A percentile compares a stretch with the other conserved stretches of the same genome.
Conservation (phyloP, 30 jellyfish, hydroid and myxozoan genomes). For the Hydra vulgaris region DNA sequence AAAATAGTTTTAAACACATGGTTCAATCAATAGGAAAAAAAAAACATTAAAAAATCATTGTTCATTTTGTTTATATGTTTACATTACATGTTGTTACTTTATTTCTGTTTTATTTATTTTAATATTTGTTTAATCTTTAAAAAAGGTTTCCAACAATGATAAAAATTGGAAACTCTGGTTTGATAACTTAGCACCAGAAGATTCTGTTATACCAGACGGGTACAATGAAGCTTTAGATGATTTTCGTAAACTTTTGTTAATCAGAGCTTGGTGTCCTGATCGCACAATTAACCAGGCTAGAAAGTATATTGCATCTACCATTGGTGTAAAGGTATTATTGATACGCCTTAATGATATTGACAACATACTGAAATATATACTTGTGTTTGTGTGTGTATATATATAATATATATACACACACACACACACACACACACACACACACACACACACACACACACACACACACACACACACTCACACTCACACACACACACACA, state of each 20-base stretch:
- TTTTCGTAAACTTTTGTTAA: constrained; percentile 56
- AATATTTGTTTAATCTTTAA: neutral
- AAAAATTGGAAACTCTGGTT: constrained; percentile 77
- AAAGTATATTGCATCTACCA: constrained; percentile 57
- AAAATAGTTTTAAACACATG: too few species aligned
- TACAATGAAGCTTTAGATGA: constrained; percentile 66
- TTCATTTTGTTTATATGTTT: neutral
- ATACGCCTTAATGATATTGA: neutral
- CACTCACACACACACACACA: too few species aligned
- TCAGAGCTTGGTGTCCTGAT: constrained; percentile 88
- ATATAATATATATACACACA: too few species aligned
- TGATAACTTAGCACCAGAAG: constrained; percentile 84
- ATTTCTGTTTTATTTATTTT: neutral
- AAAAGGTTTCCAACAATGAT: constrained; percentile 62
- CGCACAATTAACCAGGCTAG: constrained; percentile 84
- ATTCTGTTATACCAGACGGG: constrained; percentile 73
- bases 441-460: too few species aligned
- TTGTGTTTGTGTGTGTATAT: too few species aligned
- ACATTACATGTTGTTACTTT: neutral
- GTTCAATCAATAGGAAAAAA: too few species aligned
- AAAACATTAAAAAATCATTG: too few species aligned
- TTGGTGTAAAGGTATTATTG: constrained; percentile 49
- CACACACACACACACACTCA: too few species aligned
- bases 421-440: too few species aligned
- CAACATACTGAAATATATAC: too few species aligned